phyloP scores from a whole-genome alignment of 2,888 invertebrate genomes.

The Cataglyphis rosenhaueri region DNA sequence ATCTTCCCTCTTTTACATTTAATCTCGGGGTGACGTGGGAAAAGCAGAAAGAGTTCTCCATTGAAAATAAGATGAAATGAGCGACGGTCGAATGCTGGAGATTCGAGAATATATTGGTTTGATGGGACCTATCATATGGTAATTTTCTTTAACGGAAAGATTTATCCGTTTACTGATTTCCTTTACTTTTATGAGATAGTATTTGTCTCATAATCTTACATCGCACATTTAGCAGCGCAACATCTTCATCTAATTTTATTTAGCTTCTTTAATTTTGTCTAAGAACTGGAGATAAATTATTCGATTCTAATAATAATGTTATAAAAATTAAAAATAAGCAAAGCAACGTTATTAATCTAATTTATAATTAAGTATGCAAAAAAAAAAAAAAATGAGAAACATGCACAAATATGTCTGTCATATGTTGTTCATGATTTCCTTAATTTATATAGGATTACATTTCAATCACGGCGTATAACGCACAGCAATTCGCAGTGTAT shows the following conservation, averaged over 20 bases:
- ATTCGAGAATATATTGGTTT: slow-evolving; percentile 55
- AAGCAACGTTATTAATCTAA: neutral
- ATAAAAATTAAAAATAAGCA: neutral
- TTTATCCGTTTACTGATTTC: slow-evolving; percentile 13
- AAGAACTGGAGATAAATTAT: neutral
- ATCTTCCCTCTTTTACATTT: slow-evolving; percentile 74
- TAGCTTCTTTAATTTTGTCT: neutral
- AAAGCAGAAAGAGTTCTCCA: slow-evolving; percentile 54
- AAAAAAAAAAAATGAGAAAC: neutral
- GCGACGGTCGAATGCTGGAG: slow-evolving; percentile 41
- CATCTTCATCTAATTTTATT: neutral
- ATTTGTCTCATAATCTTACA: neutral
- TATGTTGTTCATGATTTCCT: slow-evolving; percentile 53
- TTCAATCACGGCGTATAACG: slow-evolving; percentile 58
- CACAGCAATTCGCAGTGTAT: slow-evolving; percentile 56
- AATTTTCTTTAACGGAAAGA: slow-evolving; percentile 57
- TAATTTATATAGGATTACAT: slow-evolving; percentile 69
- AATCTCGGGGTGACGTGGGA: slow-evolving; percentile 72
- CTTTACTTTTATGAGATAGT: neutral
- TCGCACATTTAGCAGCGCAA: neutral
- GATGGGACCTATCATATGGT: slow-evolving; percentile 56
- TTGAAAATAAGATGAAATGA: slow-evolving; percentile 56
- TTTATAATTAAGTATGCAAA: neutral
- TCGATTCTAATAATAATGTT: neutral
- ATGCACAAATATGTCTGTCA: slow-evolving; percentile 21